phyloP scores from a whole-genome alignment of 2,113 vertebrate species.

The Tachycineta bicolor region DNA sequence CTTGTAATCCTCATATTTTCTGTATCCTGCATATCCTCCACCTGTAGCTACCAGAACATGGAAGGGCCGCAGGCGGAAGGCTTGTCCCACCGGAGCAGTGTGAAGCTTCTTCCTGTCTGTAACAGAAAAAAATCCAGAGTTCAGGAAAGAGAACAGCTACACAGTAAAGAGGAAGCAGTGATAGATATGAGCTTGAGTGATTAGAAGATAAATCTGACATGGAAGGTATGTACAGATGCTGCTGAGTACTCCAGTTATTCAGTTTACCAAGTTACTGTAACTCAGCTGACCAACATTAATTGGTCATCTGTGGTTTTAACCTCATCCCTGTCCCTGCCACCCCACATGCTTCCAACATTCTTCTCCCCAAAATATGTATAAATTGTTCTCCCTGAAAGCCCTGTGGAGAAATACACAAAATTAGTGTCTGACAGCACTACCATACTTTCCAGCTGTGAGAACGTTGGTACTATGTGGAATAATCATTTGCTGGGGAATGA shows the following conservation, averaged over 20 bases:
- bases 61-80: constrained; percentile 77
- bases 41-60: constrained; percentile 79
- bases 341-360: neutral
- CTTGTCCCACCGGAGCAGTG: constrained; percentile 65
- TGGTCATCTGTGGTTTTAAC: neutral
- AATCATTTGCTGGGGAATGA: neutral
- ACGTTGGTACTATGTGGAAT: neutral
- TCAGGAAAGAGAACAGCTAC: neutral
- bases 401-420: neutral
- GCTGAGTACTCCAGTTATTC: neutral
- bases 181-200: neutral
- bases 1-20: constrained; percentile 81
- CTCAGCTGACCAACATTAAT: neutral
- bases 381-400: neutral
- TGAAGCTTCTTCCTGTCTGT: constrained; percentile 75
- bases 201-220: neutral
- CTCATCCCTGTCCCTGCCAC: neutral
- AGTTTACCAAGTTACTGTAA: neutral
- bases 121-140: neutral
- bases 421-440: neutral
- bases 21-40: constrained; percentile 82
- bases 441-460: neutral
- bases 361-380: neutral
- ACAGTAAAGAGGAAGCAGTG: neutral
- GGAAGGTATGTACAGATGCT: neutral